Base-by-base conservation (phyloP, 2,113 vertebrate species). In the Tamias sibiricus region DNA sequence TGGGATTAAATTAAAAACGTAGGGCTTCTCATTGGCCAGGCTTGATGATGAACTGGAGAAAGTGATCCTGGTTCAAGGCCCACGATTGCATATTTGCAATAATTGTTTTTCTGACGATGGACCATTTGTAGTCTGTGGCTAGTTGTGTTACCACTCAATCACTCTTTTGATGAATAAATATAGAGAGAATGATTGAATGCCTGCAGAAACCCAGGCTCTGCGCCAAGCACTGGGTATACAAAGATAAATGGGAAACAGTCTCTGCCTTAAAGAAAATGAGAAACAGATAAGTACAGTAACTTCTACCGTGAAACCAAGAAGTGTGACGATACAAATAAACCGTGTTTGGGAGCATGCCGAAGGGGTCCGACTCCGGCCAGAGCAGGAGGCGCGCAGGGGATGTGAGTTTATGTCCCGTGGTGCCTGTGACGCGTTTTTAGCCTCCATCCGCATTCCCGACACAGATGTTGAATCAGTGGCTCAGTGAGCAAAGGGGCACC, bases 261-360 rank as follows among this genome's bases (percentile, higher is more conserved):
- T 68, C 37, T 90, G 71, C 68, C 88, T 91, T 90, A 84, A 87
- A 95, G 80, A 75, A 91, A 96, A 89, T 74, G 68, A 93, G 76
- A 92, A 89, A 49, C 49, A 62, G 85, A 74, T 30, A 82, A 59
- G 82, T 62, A 49, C 91, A 92, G 64, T 90, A 91, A 66, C n/a
- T 72, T 66, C 75, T 32, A 30, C 35, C 26, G 2, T 80, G 37
- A 16, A 24, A 49, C 42, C 49, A 69, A 0, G 59, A 64, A 71
- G 75, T 72, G 44, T 59, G 57, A n/a, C 4, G 17, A 62, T 47
- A 72, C 24, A 74, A 66, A 69, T 52, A 84, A 94, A 26, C 32
- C 40, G 37, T n/a, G 14, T 84, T 47, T n/a, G 22, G 30, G 28
- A 54, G 20, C 52, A 19, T 17, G 28, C 44, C 19, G 32, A 74